phyloP scores from a whole-genome alignment of 2,113 vertebrate species.

The Callopanchax toddi region DNA sequence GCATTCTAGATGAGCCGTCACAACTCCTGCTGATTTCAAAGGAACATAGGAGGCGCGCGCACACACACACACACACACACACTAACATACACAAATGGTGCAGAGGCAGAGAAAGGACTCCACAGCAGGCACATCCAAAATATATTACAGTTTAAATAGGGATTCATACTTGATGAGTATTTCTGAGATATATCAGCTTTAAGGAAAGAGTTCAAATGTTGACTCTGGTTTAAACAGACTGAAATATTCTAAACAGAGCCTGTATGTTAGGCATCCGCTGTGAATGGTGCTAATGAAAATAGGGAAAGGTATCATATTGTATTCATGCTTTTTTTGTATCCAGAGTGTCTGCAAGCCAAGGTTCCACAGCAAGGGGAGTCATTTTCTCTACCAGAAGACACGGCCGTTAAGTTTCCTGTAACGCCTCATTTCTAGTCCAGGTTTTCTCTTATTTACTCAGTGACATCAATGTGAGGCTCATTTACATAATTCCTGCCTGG shows the following conservation, averaged over 20 bases:
- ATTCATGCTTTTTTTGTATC: background rate
- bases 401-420: background rate
- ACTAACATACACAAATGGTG: background rate
- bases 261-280: no score
- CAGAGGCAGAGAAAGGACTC: background rate
- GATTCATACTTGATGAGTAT: no score
- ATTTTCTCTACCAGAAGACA: background rate
- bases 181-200: no score
- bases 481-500: no score
- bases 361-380: background rate
- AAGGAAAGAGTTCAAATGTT: no score
- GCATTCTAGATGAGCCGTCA: slow-evolving; percentile 76
- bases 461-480: no score
- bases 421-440: no score
- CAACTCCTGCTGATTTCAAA: slow-evolving; percentile 68
- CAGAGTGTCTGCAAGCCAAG: background rate
- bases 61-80: slow-evolving; percentile 11
- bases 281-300: no score
- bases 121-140: background rate
- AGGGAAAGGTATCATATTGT: background rate
- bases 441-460: no score
- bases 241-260: no score
- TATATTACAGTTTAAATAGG: background rate
- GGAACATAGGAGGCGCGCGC: slow-evolving; percentile 37
- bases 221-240: no score